Base-by-base conservation (phyloP, 2,888 invertebrate species). In the Chorisops tibialis region DNA sequence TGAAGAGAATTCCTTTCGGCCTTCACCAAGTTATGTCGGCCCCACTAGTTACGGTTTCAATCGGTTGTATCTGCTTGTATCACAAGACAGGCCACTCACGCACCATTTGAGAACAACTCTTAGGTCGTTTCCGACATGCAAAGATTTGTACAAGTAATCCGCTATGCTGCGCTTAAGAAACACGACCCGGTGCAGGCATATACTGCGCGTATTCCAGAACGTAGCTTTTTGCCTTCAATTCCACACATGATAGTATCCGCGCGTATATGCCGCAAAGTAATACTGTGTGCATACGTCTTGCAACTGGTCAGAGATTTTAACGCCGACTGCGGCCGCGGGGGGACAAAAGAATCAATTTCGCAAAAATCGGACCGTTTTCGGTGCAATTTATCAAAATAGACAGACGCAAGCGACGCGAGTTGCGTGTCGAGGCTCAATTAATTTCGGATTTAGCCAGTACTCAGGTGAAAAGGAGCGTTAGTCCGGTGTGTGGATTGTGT, bases 311-410 rank as follows among this genome's bases (percentile, higher is more conserved):
- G 18, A 41, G 9, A 12, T 16, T 18, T 18, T 41, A 18, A 14
- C 41, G 41, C 14, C 41, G 19, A 18, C 47, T 21, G 19, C 47
- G 47, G 14, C 14, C 9, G 47, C 19, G 18, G 19, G 38, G 48
- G 59, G 59, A 59, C 59, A 59, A 61, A 49, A 63, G 61, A 65
- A 66, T 67, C 65, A 66, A 66, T 65, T 65, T 65, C 63, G 61
- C 65, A 68, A 66, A 30, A 30, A 30, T 30, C 30, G 30, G 7
- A 5, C 24, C 30, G 30, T 67, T 67, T 24, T 65, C 66, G 66
- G 65, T 66, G 67, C 66, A 66, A 69, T 69, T 69, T 69, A 69
- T 69, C 69, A 69, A 69, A 69, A 69, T 67, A 67, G 69, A 69
- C 68, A 68, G 63, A 64, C 39, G 67, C 63, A 63, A 63, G 58